Evolutionary conservation across 2,113 vertebrate genomes (phyloP), one percentile per base, ranked within the genome.

Genomic region (Patagioenas fasciata): DNA sequence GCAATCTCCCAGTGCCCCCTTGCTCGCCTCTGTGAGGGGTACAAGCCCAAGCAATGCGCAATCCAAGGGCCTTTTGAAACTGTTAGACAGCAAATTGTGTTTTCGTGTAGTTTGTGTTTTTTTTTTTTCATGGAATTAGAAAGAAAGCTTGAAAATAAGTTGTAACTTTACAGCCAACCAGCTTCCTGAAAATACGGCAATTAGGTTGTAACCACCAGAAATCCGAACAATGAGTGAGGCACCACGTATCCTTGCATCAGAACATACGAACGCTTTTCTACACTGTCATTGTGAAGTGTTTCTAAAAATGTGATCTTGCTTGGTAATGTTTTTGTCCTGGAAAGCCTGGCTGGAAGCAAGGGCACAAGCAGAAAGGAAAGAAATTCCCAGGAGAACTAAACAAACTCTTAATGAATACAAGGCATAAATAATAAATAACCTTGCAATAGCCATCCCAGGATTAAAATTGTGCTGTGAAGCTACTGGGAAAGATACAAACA

Each of bases 371-470:
- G 23, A 80, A 88, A 94, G 38, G 44, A 72, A 91, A 71, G 65
- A 86, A 67, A 61, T 85, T 91, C 90, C 61, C 65, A 32, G 85
- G 72, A 93, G 95, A 90, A 67, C 78, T 71, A 90, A 90, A 70
- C 64, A 71, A 88, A 64, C 65, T 93, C 56, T 86, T 96, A 94
- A 96, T 88, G 90, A 90, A 95, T 83, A 71, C 34, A 44, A 44
- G 72, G 57, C 38, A 64, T 96, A 96, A 95, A 97, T 95, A 90
- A 93, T 86, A 91, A 88, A 96, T 84, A 86, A 78, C 48, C 70
- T 81, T 72, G 64, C 60, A 67, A 54, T 72, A 78, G 51, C 53
- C 64, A 14, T 85, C 53, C 79, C 69, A 61, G 80, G 69, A 86
- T 84, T 84, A 65, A 86, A 88, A 65, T n/a, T 73, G 56, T 90